phyloP scores from a whole-genome alignment of 2,797 vertebrate species.

The Periophthalmus magnuspinnatus region DNA sequence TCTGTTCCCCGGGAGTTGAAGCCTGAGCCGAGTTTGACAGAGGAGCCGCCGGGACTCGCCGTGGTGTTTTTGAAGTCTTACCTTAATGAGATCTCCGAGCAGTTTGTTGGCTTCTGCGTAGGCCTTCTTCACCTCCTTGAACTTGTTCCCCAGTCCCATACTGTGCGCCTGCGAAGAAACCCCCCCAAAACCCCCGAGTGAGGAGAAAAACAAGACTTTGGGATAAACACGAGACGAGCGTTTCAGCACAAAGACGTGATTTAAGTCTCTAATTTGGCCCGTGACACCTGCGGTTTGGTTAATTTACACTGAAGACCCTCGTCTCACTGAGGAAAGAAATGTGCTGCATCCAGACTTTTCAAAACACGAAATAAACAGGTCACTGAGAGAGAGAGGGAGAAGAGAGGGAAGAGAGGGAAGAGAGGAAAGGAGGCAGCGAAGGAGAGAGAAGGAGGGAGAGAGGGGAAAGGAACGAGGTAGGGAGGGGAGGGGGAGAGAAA shows the following conservation, averaged over 20 bases:
- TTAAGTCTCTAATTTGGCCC: conserved; percentile 27
- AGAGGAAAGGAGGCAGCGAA: too few relatives aligned
- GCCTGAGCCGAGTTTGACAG: neutral
- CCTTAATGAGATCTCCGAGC: conserved; percentile 96
- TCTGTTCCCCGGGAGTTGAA: neutral
- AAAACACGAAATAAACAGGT: conserved; percentile 21
- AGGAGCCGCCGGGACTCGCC: neutral
- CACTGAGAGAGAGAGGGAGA: neutral
- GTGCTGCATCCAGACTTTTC: conserved; percentile 15
- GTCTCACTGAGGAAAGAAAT: conserved; percentile 26
- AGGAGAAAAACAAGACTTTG: neutral
- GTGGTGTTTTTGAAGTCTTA: conserved; percentile 56
- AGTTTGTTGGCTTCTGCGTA: conserved; percentile 94
- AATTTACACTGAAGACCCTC: conserved; percentile 8
- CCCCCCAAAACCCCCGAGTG: conserved; percentile 3
- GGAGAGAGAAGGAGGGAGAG: too few relatives aligned
- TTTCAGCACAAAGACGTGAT: conserved; percentile 19
- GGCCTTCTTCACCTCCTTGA: conserved; percentile 96
- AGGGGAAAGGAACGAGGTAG: too few relatives aligned
- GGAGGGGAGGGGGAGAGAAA: too few relatives aligned
- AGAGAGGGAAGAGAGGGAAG: too few relatives aligned
- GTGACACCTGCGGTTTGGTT: conserved; percentile 21
- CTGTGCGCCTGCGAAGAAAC: conserved; percentile 84
- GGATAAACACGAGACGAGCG: conserved; percentile 4
- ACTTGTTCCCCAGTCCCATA: conserved; percentile 96